Percentiles rank a stretch among this genome's conserved stretches.
Conservation (phyloP, 2,797 vertebrate genomes). For the Diceros bicornis region DNA sequence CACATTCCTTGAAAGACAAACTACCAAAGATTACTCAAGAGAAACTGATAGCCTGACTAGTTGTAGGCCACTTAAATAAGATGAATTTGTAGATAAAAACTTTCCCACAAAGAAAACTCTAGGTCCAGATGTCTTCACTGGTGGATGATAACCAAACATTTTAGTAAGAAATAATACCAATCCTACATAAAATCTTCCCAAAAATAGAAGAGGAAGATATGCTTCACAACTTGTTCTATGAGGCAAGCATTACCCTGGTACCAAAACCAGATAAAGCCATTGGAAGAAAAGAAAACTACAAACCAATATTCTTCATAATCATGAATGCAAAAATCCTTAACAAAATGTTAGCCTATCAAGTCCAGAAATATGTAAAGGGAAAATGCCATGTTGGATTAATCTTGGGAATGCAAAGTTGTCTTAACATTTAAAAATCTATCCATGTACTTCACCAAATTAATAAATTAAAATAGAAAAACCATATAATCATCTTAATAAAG, state of each 20-base stretch:
- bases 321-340: not conserved
- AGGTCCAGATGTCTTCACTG: not conserved
- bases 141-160: not conserved
- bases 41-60: not conserved
- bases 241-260: not conserved
- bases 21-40: too few relatives aligned
- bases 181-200: not conserved
- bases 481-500: not conserved
- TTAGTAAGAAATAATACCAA: too few relatives aligned
- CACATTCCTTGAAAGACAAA: too few relatives aligned
- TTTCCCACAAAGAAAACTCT: not conserved
- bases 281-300: not conserved
- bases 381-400: not conserved
- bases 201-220: not conserved
- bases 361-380: not conserved
- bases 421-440: too few relatives aligned
- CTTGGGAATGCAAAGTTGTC: too few relatives aligned
- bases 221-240: not conserved
- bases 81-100: not conserved
- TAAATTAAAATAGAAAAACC: too few relatives aligned
- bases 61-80: not conserved
- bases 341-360: not conserved
- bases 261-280: not conserved
- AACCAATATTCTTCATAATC: not conserved
- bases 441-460: too few relatives aligned